A percentile compares a stretch with the other conserved stretches of the same genome.
These are phyloP conservation scores for Pangasius djambal DNA, from an alignment of 2,797 vertebrate species.

Conservation along the genomic window DNA sequence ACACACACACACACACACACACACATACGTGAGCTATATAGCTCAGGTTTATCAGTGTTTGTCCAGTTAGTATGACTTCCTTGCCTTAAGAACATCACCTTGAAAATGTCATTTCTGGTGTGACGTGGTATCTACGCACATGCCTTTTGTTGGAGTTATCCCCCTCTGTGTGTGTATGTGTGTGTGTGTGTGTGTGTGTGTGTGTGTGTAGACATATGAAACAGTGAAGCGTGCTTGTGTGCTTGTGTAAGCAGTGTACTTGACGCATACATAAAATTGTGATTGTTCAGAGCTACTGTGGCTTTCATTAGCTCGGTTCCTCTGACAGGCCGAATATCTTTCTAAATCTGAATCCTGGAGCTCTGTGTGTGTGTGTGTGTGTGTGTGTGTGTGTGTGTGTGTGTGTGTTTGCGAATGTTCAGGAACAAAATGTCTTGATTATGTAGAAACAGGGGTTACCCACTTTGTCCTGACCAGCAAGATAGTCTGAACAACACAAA, in stretches of 20 bases:
- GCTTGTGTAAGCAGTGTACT: too few relatives aligned
- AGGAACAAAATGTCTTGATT: slow-evolving; percentile 10
- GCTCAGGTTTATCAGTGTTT: slow-evolving; percentile 78
- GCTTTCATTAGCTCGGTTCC: slow-evolving; percentile 60
- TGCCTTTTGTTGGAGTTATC: slow-evolving; percentile 49
- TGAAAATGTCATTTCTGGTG: slow-evolving; percentile 62
- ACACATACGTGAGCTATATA: background rate
- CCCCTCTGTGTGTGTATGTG: background rate
- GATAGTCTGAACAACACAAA: background rate
- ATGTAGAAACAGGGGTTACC: background rate
- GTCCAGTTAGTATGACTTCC: slow-evolving; percentile 76
- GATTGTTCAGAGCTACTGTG: slow-evolving; percentile 42
- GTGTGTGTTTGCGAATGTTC: slow-evolving; percentile 24
- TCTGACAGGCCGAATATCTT: slow-evolving; percentile 60
- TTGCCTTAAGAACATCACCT: slow-evolving; percentile 69
- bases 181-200: background rate
- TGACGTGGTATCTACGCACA: slow-evolving; percentile 60
- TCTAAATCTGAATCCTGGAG: slow-evolving; percentile 44
- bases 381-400: slow-evolving; percentile 16
- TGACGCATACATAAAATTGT: background rate
- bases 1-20: background rate
- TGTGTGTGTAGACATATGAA: background rate
- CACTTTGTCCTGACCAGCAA: background rate
- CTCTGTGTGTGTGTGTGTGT: slow-evolving; percentile 21
- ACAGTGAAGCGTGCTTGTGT: background rate